These are phyloP conservation scores for Caenorhabditis macrosperma DNA, from an alignment of 2,888 invertebrate species.

Conservation along the genomic window DNA sequence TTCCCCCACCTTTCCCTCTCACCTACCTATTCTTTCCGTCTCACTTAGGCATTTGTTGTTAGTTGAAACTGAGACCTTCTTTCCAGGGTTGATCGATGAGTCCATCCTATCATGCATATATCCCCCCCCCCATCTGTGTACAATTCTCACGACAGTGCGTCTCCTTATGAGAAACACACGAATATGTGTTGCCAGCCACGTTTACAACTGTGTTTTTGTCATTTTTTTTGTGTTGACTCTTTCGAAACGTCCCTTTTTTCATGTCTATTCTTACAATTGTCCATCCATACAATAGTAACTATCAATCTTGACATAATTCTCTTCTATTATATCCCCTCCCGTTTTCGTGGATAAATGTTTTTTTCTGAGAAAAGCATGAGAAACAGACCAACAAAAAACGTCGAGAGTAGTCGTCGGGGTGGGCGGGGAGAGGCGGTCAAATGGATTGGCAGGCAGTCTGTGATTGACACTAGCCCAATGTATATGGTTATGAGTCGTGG, in stretches of 20 bases:
- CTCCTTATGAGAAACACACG: not conserved
- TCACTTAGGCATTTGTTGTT: slow-evolving; percentile 43
- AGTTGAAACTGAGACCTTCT: slow-evolving; percentile 6
- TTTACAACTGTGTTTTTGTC: not conserved
- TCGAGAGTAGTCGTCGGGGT: slow-evolving; percentile 28
- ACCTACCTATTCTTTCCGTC: not conserved
- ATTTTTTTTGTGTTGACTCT: not conserved
- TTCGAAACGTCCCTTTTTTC: not conserved
- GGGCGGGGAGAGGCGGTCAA: slow-evolving; percentile 19
- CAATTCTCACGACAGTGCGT: not conserved
- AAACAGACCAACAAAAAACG: slow-evolving; percentile 2
- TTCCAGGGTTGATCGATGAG: not conserved
- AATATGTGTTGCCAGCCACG: not conserved
- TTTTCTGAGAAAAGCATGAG: slow-evolving; percentile 2
- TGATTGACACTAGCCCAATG: slow-evolving; percentile 58
- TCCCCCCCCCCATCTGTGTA: not conserved
- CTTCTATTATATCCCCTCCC: slow-evolving; percentile 9
- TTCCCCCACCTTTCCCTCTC: not conserved
- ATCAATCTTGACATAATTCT: slow-evolving; percentile 12
- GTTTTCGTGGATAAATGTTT: slow-evolving; percentile 22
- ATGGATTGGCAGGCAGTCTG: slow-evolving; percentile 54
- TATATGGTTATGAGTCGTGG: slow-evolving; percentile 57
- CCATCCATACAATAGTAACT: slow-evolving; percentile 31
- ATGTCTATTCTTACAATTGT: slow-evolving; percentile 29
- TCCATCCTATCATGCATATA: not conserved